Evolutionary conservation across 2,888 invertebrate genomes (phyloP).

Genomic region (Resseliella maxima): DNA sequence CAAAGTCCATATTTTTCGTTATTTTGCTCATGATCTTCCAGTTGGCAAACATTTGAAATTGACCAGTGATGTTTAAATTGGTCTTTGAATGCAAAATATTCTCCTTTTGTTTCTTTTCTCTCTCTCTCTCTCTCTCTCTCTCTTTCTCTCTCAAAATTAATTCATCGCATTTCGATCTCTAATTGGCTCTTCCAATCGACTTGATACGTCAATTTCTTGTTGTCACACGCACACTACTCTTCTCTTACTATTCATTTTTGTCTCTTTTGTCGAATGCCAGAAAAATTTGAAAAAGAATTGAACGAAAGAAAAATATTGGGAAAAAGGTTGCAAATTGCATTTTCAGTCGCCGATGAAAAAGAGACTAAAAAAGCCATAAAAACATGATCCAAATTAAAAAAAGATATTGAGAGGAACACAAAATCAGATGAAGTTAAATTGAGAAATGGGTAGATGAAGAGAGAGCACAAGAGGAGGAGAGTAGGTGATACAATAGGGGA

Average conservation of each 20-base stretch:
- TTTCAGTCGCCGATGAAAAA: not conserved
- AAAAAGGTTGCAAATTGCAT: not conserved
- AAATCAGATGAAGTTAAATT: no score
- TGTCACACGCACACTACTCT: constrained; percentile 19
- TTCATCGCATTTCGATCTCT: not conserved
- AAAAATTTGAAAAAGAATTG: no score
- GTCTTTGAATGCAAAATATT: not conserved
- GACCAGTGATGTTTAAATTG: not conserved
- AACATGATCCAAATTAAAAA: not conserved
- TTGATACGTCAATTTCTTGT: not conserved
- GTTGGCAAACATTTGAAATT: no score
- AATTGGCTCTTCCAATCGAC: not conserved
- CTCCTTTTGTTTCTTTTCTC: not conserved
- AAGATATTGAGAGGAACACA: no score
- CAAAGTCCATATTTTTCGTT: not conserved
- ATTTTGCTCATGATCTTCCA: not conserved
- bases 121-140: no score
- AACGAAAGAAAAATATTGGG: not conserved
- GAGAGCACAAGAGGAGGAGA: no score
- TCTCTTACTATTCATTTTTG: not conserved
- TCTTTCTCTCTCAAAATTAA: not conserved
- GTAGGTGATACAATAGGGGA: no score
- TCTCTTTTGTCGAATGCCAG: not conserved
- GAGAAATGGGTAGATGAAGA: no score
- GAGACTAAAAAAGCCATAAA: not conserved